Percentiles rank a stretch among this genome's conserved stretches.
Evolutionary conservation across 2,888 invertebrate genomes (phyloP).

Genomic region (Odontomyia ornata): DNA sequence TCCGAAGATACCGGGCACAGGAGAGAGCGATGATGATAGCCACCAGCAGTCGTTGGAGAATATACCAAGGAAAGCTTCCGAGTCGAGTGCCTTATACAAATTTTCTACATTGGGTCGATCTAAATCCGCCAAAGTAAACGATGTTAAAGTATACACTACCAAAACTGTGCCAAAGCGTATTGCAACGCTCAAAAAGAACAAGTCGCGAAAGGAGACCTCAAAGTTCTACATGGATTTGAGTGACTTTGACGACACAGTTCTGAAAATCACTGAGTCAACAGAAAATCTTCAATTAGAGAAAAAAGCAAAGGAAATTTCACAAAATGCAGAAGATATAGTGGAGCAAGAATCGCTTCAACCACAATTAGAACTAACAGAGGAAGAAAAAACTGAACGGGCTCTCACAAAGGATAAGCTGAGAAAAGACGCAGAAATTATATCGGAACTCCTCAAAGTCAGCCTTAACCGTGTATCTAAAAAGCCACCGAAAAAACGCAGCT

Average conservation of each 20-base stretch:
- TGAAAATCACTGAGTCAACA: conserved; percentile 73
- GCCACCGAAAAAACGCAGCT: conserved; percentile 68
- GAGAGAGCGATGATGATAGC: conserved; percentile 49
- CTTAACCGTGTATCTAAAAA: conserved; percentile 82
- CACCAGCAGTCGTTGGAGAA: conserved; percentile 13
- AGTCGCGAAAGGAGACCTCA: conserved; percentile 70
- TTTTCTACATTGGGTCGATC: conserved; percentile 48
- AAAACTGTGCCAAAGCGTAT: conserved; percentile 78
- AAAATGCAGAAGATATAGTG: conserved; percentile 57
- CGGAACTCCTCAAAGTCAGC: conserved; percentile 83
- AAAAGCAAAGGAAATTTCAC: conserved; percentile 18
- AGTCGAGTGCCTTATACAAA: conserved; percentile 53
- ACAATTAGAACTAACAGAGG: conserved; percentile 9
- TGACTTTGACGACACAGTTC: conserved; percentile 66
- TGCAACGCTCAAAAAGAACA: conserved; percentile 74
- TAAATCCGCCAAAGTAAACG: conserved; percentile 63
- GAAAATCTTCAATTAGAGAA: conserved; percentile 64
- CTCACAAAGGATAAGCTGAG: conserved; percentile 65
- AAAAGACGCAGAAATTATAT: conserved; percentile 71
- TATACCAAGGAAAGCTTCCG: conserved; percentile 55
- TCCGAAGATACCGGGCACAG: conserved; percentile 58
- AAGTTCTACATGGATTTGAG: conserved; percentile 76
- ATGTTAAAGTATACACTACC: conserved; percentile 72
- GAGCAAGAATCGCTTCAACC: conserved; percentile 12
- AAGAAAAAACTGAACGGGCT: conserved; percentile 29